Conservation (phyloP, 2,888 invertebrate genomes). For the Acheta domesticus region DNA sequence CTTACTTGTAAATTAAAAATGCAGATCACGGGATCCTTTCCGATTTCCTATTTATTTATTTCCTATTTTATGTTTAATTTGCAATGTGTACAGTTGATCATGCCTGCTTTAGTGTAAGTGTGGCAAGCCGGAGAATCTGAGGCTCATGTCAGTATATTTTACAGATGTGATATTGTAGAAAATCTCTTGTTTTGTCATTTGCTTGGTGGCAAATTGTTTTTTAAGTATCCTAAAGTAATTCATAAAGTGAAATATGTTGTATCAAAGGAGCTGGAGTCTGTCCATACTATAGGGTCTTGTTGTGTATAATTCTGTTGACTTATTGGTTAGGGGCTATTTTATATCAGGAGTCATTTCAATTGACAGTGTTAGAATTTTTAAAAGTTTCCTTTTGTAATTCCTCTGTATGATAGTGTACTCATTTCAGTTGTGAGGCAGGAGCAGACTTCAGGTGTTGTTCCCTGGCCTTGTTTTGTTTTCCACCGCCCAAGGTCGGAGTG, state of each 20-base stretch:
- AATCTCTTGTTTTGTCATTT: constrained; percentile 6
- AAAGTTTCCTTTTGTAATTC: not conserved
- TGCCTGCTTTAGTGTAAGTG: not conserved
- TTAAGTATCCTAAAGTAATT: not conserved
- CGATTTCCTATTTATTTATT: constrained; percentile 21
- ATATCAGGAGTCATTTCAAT: not conserved
- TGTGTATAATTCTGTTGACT: constrained; percentile 2
- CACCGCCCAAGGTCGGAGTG: constrained; percentile 31
- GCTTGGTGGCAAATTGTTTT: not conserved
- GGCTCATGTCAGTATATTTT: constrained; percentile 9
- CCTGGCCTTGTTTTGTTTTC: constrained; percentile 29
- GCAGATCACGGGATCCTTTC: constrained; percentile 20
- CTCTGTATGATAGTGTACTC: not conserved
- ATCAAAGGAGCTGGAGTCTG: constrained; percentile 26
- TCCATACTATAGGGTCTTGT: constrained; percentile 22
- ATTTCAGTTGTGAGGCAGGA: not conserved
- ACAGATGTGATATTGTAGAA: constrained; percentile 22
- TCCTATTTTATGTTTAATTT: constrained; percentile 18
- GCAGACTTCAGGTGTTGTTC: constrained; percentile 22
- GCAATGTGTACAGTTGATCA: not conserved
- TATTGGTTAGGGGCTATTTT: constrained; percentile 23
- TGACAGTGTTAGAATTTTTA: not conserved
- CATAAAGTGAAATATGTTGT: constrained; percentile 18
- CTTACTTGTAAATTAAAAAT: constrained; percentile 29
- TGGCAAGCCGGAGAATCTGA: not conserved